Conservation (phyloP, 1,140 invertebrate species). For the Leptopilina clavipes region DNA sequence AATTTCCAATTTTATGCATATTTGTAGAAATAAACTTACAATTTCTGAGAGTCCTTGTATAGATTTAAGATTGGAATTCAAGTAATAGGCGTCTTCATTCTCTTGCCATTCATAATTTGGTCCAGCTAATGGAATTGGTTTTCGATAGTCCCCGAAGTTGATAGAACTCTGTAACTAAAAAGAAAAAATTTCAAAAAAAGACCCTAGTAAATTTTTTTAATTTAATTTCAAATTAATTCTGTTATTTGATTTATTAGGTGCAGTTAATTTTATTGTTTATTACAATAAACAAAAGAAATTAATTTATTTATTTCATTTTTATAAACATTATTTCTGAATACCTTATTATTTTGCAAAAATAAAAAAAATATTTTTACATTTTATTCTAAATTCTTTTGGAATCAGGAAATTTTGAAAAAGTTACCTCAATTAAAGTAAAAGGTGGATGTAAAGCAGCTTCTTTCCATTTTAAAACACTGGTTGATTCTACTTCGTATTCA, state of each 20-base stretch:
- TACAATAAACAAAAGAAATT: too few relatives aligned
- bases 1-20: too few relatives aligned
- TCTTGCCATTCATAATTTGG: not conserved
- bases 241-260: too few relatives aligned
- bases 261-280: too few relatives aligned
- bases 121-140: not conserved
- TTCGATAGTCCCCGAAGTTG: not conserved
- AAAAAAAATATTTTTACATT: too few relatives aligned
- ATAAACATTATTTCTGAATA: too few relatives aligned
- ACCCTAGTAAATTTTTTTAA: too few relatives aligned
- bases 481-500: not conserved
- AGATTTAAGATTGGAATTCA: not conserved
- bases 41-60: not conserved
- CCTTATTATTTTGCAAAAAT: too few relatives aligned
- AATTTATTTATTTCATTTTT: too few relatives aligned
- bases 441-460: not conserved
- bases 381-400: not conserved
- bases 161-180: not conserved
- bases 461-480: not conserved
- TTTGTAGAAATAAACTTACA: not conserved
- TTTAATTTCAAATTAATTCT: too few relatives aligned
- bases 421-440: conserved; percentile 3
- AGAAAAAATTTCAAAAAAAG: not conserved
- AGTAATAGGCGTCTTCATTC: not conserved
- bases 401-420: not conserved